Base-by-base conservation (phyloP, 2,888 invertebrate species). In the Tetramorium bicarinatum region DNA sequence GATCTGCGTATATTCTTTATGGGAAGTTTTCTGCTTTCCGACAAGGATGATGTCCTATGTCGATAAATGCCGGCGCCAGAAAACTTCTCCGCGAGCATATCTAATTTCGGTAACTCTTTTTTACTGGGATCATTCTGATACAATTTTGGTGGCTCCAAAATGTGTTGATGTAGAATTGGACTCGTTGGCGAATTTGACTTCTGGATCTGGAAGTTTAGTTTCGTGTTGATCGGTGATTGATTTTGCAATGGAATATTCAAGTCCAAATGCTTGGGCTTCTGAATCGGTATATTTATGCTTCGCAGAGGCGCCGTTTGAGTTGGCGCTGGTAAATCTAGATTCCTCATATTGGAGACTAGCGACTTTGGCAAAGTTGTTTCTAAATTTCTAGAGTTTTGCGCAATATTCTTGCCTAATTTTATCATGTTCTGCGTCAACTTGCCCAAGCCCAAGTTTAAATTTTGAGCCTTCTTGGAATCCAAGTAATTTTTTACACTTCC, bases 391-490 rank as follows among this genome's bases (percentile, higher is more conserved):
- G 94, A 92, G 61, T 93, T 93, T 56, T 94, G 92, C 0, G 92
- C 92, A 1, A 94, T 94, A 56, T 92, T 94, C 72, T 93, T 94
- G 0, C 94, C 94, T 15, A 94, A 81, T 49, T 94, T 94, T n/a
- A 94, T 93, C 93, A 94, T 94, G 67, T 94, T 94, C 62, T 94
- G 94, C 0, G 94, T 94, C n/a, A 94, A 69, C 69, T 94, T 94
- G 0, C 93, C 93, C 9, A 94, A 82, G 0, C 94, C 94, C 1
- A 94, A 81, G 56, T 94, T 94, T 79, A 94, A 87, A 2, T 93
- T 91, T 29, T 94, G 93, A 0, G 92, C 92, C 18, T 94, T 94
- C 47, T 94, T 93, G 3, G 93, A 93, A 21, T 95, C 94, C 21
- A 94, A 81, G 69, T 94, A 94, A 79, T 93, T 94, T 54, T 94